These are phyloP conservation scores for Himalopsyche phryganea DNA, from an alignment of 1,140 invertebrate species.

Conservation along the genomic window DNA sequence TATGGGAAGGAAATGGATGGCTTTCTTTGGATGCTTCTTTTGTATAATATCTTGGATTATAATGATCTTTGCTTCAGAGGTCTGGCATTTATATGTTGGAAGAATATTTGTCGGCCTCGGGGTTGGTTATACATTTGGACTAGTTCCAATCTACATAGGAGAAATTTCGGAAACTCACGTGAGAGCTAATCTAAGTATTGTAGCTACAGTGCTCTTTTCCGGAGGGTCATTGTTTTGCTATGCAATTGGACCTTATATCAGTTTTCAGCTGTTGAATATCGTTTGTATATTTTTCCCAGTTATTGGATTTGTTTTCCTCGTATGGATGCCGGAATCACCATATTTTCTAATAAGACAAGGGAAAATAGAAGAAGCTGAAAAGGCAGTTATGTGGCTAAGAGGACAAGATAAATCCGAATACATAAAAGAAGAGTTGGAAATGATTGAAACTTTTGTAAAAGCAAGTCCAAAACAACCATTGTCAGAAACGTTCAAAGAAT, in stretches of 20 bases:
- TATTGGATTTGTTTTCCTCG: conserved; percentile 55
- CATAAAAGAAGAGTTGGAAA: conserved; percentile 36
- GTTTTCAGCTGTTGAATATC: neutral
- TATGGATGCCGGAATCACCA: conserved; percentile 65
- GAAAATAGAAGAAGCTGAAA: conserved; percentile 50
- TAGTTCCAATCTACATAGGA: conserved; percentile 12
- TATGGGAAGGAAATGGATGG: conserved; percentile 56
- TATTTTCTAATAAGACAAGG: conserved; percentile 61
- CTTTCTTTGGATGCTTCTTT: neutral
- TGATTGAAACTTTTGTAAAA: conserved; percentile 2
- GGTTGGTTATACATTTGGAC: conserved; percentile 5
- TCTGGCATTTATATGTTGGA: conserved; percentile 7
- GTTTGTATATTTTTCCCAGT: conserved; percentile 53
- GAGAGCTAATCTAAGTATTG: neutral
- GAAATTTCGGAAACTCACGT: conserved; percentile 13
- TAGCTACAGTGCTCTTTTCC: neutral
- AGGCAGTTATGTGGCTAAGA: conserved; percentile 61
- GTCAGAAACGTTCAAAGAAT: conserved; percentile 8
- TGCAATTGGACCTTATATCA: conserved; percentile 3
- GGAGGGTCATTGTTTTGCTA: neutral
- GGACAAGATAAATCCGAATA: conserved; percentile 41
- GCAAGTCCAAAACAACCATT: conserved; percentile 22
- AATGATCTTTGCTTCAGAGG: conserved; percentile 5
- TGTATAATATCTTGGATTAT: conserved; percentile 4
- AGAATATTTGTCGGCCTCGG: conserved; percentile 11